Base-by-base conservation (phyloP, 1,140 invertebrate species). In the Helicoverpa zea region DNA sequence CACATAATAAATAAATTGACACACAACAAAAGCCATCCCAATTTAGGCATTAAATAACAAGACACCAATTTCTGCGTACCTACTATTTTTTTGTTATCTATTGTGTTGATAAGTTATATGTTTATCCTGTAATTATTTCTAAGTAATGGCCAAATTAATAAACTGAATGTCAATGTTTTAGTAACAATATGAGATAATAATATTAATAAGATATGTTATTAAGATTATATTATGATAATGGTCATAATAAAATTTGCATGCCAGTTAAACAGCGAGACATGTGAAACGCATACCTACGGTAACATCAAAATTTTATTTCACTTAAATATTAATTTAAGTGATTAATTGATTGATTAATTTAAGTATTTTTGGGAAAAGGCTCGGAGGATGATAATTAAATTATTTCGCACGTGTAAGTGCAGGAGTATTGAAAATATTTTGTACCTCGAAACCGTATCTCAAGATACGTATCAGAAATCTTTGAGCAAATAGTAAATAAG, bases 401-500 rank as follows among this genome's bases (percentile, higher is more conserved):
- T 43, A 43, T 43, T 43, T 43, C 35, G 16, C 56, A 58, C 18
- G 18, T 58, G 18, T 12, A 58, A 29, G 18, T 3, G 7, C 0
- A 12, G 16, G 11, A 23, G 16, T 58, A 2, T 43, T 43, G 35
- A 43, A 9, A 43, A 43, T 43, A 43, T 43, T 43, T 43, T 9
- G 35, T 43, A 0, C 35, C 5, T 43, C 35, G 5, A 7, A 43
- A 43, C 9, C 35, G 35, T 43, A 61, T 61, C 4, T 61, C 58
- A 11, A 23, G 56, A 56, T 58, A 9, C 56, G 58, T 61, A 61
- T 61, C 58, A 61, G 58, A 61, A 14, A 61, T 29, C 7, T 12
- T 2, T 43, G 18, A 49, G 10, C 16, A 16, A 51, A 68, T 23
- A 12, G 64, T 68, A 49, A 68, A 49, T 68, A 68, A 68, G 64